A percentile compares a stretch with the other conserved stretches of the same genome.
Evolutionary conservation across 2,113 vertebrate genomes (phyloP).

Genomic region (Calyptomena viridis): DNA sequence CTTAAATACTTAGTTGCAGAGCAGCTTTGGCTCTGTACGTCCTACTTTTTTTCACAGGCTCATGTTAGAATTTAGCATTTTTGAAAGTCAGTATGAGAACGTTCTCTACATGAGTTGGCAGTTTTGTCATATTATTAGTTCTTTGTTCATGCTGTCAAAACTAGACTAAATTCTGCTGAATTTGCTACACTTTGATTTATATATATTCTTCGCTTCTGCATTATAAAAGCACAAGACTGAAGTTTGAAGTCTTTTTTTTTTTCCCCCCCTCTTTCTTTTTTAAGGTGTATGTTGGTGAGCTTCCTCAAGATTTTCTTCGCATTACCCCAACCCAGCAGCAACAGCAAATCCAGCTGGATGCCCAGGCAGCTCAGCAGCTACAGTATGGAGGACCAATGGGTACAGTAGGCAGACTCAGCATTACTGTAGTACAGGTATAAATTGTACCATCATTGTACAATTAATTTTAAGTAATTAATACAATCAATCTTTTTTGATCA

Average conservation of each 20-base stretch:
- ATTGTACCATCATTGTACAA: not conserved
- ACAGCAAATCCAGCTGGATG: slow-evolving; percentile 93
- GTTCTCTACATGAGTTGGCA: not conserved
- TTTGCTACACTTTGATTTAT: not conserved
- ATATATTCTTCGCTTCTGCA: not conserved
- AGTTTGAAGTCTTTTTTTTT: not conserved
- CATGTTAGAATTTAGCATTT: not conserved
- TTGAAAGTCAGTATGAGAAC: not conserved
- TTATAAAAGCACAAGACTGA: not conserved
- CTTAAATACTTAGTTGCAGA: not conserved
- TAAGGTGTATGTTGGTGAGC: slow-evolving; percentile 93
- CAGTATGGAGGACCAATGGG: slow-evolving; percentile 86
- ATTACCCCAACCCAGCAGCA: slow-evolving; percentile 93
- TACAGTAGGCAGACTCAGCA: slow-evolving; percentile 89
- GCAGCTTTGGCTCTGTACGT: not conserved
- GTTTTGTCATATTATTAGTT: not conserved
- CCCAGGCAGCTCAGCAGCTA: slow-evolving; percentile 91
- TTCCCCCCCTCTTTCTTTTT: not conserved
- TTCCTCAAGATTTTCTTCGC: slow-evolving; percentile 94
- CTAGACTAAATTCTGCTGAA: not conserved
- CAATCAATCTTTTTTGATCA: not conserved
- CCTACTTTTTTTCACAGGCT: not conserved
- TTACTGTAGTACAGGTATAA: slow-evolving; percentile 96
- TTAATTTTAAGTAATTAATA: not conserved
- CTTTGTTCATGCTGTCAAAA: not conserved